Percentiles rank a stretch among this genome's conserved stretches.
phyloP scores from a whole-genome alignment of 2,888 invertebrate species.

The Miltochrista miniata region DNA sequence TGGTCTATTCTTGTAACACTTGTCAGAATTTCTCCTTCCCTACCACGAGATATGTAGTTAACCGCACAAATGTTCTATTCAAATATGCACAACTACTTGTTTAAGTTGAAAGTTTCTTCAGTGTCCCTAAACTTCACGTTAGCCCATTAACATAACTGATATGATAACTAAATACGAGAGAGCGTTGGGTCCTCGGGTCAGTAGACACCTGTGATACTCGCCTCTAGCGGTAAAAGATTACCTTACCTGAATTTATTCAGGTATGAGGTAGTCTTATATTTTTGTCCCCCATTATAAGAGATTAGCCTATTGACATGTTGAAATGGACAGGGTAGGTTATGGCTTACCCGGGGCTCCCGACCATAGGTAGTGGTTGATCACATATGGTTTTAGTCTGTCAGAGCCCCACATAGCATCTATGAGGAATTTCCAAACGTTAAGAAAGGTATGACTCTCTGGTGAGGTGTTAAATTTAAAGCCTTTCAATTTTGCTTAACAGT shows the following conservation, averaged over 20 bases:
- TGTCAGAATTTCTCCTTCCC: background rate
- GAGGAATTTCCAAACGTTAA: too few species aligned
- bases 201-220: slow-evolving; percentile 34
- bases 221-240: slow-evolving; percentile 29
- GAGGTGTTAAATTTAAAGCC: too few species aligned
- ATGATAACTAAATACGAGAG: slow-evolving; percentile 33
- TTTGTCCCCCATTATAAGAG: too few species aligned
- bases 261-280: too few species aligned
- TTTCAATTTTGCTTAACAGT: too few species aligned
- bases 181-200: slow-evolving; percentile 24
- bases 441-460: too few species aligned
- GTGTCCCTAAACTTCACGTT: slow-evolving; percentile 28
- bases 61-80: slow-evolving; percentile 10
- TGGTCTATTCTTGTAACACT: background rate
- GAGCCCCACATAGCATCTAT: too few species aligned
- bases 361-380: too few species aligned
- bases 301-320: too few species aligned
- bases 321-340: too few species aligned
- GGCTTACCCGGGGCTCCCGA: too few species aligned
- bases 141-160: slow-evolving; percentile 29
- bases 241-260: background rate
- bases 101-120: slow-evolving; percentile 24
- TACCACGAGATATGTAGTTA: slow-evolving; percentile 1
- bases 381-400: too few species aligned
- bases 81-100: slow-evolving; percentile 22